Base-by-base conservation (phyloP, 2,797 vertebrate genomes). In the Acanthornis magna region DNA sequence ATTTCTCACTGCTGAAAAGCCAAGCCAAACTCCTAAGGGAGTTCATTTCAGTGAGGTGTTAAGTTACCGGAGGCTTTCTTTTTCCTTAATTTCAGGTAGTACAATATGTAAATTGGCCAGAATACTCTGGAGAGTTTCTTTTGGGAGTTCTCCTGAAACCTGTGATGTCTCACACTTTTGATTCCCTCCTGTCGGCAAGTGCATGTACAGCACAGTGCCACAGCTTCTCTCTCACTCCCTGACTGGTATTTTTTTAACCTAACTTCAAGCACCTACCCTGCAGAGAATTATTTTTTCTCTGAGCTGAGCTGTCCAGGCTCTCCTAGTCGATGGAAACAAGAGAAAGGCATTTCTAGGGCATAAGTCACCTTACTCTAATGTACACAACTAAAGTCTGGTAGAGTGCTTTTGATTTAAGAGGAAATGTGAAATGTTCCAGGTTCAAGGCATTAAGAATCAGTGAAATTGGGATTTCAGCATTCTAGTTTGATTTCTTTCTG, bases 81-180 rank as follows among this genome's bases (percentile, higher is more conserved):
- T 30, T 16, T 6, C 2, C 30, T 91, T 91, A 67, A 70, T 91
- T 92, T 94, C 25, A 51, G 76, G 13, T 85, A 54, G 34, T 66
- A 76, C 57, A 36, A 23, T 83, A 95, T 93, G 77, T 85, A 90
- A 93, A 96, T 92, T 76, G 53, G 14, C 34, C 34, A 65, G 67
- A 85, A 77, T 61, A 61, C 70, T 61, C 85, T 54, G 32, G 45
- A 76, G 74, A 61, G 7, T 54, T 90, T 93, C 14, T 68, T 81
- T n/a, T 20, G 51, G 40, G 76, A 73, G 51, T 62, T 84, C 32
- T 92, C 2, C 42, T 11, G 4, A 81, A 89, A 68, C n/a, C 32
- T 78, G n/a, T 66, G 76, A 84, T 81, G 79, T 90, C 83, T 86
- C 67, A 90, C 79, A 68, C 81, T 80, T 94, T 18, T 51, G 47